Base-by-base conservation (phyloP, 2,113 vertebrate genomes). In the Rhinoptilus africanus region DNA sequence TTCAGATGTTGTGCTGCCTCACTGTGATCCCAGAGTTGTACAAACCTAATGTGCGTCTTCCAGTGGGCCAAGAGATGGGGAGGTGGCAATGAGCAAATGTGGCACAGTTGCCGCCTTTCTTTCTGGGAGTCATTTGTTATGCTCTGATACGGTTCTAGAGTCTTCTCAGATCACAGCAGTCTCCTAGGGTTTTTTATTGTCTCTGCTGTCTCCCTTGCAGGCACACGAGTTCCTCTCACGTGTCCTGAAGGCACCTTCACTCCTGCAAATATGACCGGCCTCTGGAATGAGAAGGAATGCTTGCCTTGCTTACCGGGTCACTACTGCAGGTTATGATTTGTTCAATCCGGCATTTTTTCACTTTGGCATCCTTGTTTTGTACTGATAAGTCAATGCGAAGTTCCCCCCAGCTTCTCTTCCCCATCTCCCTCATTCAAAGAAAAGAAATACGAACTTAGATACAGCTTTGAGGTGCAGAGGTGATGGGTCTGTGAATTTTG, bases 221-320 rank as follows among this genome's bases (percentile, higher is more conserved):
- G 98, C 32, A 98, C 98, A 8, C 89, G 92, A 97, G 97, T 98
- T 88, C 99, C 99, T 41, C 95, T 96, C 74, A 94, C 85, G 0
- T 99, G 99, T 88, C 99, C 99, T 27, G 98, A 98, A 89, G 99
- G 99, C 88, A 99, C 99, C 11, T 99, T 99, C 93, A 99, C 98
- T 53, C 96, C 95, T 64, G 85, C 89, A 48, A 97, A 98, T 28
- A 72, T 83, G 22, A 75, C 82, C 39, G 99, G 99, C 14, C 98
- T 99, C 56, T 98, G 96, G 93, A 97, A 98, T 41, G 98, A 98
- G 85, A 95, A 81, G 48, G 98, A 99, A 91, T 99, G 99, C 85
- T 97, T 98, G 57, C 84, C 98, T 9, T 99, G 99, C 91, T 98
- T 98, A 32, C 95, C 98, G 39, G 99, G 99, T 51, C 98, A 96